Evolutionary conservation across 1,140 invertebrate species (phyloP), one percentile per base, ranked within the genome.

Genomic region (Drosophila melanica): DNA sequence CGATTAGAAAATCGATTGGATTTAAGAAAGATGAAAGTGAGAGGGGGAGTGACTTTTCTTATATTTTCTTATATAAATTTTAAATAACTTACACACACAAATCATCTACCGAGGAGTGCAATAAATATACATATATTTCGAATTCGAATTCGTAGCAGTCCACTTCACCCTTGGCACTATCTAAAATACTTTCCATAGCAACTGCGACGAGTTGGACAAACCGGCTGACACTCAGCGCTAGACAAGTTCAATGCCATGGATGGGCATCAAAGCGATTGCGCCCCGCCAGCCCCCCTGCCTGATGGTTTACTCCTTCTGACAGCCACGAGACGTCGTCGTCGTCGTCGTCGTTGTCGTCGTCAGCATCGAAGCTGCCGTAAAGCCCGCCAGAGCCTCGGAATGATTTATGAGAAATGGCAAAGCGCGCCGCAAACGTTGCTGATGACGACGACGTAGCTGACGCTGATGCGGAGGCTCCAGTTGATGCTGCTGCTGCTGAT

Each of bases 221-320:
- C 70, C 70, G 65, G 70, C 70, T 68, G 50, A 73, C 70, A 73
- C 70, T 73, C 70, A 66, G 30, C 45, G 63, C 64, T 74, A 77
- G 75, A 77, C 75, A 86, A 86, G 82, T 86, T 86, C 82, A 85
- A 87, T 86, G 82, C 82, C 82, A 76, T 79, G 84, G 76, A 82
- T 86, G 82, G 82, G 75, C 82, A 86, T 86, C 81, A 60, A 65
- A 77, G 81, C 50, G 51, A 69, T 69, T 58, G 37, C 63, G 51
- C 35, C 75, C 45, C 67, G 51, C 75, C 45, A 62, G 51, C 60
- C 33, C 16, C 53, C 39, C 45, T 18, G 20, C 37, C 60, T 33
- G 39, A 47, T 55, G 4, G 9, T 11, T 11, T 8, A 12, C 18
- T 35, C 18, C 72, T 55, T 50, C 71, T 81, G 80, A 81, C 79